Evolutionary conservation across 37 sponge, comb jelly and placozoan genomes (phyloP).

Genomic region (Aplysina aerophoba): DNA sequence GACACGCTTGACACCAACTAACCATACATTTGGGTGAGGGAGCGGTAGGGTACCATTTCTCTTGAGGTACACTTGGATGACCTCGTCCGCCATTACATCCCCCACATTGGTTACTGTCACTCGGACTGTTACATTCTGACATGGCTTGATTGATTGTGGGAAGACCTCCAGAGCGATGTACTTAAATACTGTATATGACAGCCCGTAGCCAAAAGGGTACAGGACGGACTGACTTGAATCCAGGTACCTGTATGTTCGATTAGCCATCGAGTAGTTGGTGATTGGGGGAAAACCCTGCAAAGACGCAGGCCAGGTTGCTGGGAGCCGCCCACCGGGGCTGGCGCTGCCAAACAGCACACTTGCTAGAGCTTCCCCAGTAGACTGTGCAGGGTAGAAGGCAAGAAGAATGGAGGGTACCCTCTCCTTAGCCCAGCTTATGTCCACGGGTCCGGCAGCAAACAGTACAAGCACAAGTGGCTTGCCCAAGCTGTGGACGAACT

Average conservation of each 20-base stretch:
- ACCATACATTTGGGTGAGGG: slow-evolving; percentile 36
- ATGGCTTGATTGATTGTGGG: slow-evolving; percentile 28
- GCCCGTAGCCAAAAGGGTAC: slow-evolving; percentile 59
- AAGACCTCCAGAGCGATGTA: slow-evolving; percentile 29
- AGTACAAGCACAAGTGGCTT: slow-evolving; percentile 50
- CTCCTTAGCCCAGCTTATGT: slow-evolving; percentile 58
- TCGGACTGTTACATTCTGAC: slow-evolving; percentile 33
- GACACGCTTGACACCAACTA: slow-evolving; percentile 57
- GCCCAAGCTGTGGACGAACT: slow-evolving; percentile 20
- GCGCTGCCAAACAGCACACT: slow-evolving; percentile 33
- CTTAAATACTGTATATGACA: slow-evolving; percentile 43
- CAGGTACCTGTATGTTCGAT: slow-evolving; percentile 55
- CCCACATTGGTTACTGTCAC: slow-evolving; percentile 57
- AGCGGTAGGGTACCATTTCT: neutral
- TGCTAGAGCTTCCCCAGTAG: slow-evolving; percentile 43
- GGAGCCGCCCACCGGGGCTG: slow-evolving; percentile 50
- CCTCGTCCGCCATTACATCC: slow-evolving; percentile 54
- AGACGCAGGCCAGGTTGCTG: slow-evolving; percentile 44
- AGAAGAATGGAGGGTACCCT: neutral
- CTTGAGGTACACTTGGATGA: slow-evolving; percentile 58
- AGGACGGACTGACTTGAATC: neutral
- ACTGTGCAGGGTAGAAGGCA: slow-evolving; percentile 14
- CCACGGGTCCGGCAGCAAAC: slow-evolving; percentile 68
- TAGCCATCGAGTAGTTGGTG: slow-evolving; percentile 42
- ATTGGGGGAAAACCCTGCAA: slow-evolving; percentile 35